A percentile compares a stretch with the other conserved stretches of the same genome.
Conservation (phyloP, 1,140 invertebrate genomes). For the Patella vulgata region DNA sequence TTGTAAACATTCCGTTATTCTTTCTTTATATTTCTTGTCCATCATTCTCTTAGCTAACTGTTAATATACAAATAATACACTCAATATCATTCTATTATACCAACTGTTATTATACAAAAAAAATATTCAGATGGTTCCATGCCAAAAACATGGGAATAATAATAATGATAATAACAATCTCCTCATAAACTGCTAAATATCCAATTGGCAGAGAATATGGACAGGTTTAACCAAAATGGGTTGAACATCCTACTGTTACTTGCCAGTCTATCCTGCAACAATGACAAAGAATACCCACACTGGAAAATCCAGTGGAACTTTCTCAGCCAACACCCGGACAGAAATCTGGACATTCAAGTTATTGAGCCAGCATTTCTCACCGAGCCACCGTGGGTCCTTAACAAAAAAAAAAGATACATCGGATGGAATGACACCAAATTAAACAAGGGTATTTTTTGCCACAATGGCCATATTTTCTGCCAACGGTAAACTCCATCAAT, state of each 20-base stretch:
- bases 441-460: too few relatives aligned
- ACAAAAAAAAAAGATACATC: too few relatives aligned
- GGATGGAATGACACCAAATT: too few relatives aligned
- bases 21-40: slow-evolving; percentile 61
- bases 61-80: slow-evolving; percentile 11
- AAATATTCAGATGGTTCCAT: not conserved
- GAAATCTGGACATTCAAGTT: too few relatives aligned
- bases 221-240: not conserved
- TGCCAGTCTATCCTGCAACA: too few relatives aligned
- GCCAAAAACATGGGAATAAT: not conserved
- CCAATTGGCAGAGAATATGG: slow-evolving; percentile 4
- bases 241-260: not conserved
- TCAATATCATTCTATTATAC: not conserved
- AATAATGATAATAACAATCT: slow-evolving; percentile 4
- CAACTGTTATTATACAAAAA: not conserved
- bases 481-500: too few relatives aligned
- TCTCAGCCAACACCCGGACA: too few relatives aligned
- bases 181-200: not conserved
- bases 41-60: slow-evolving; percentile 63
- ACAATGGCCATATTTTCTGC: too few relatives aligned
- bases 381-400: too few relatives aligned
- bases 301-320: too few relatives aligned
- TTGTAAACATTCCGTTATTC: slow-evolving; percentile 59
- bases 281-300: too few relatives aligned
- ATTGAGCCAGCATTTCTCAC: too few relatives aligned